A percentile compares a stretch with the other conserved stretches of the same genome.
Conservation (phyloP, 2,888 invertebrate genomes). For the Oscheius myriophilus region DNA sequence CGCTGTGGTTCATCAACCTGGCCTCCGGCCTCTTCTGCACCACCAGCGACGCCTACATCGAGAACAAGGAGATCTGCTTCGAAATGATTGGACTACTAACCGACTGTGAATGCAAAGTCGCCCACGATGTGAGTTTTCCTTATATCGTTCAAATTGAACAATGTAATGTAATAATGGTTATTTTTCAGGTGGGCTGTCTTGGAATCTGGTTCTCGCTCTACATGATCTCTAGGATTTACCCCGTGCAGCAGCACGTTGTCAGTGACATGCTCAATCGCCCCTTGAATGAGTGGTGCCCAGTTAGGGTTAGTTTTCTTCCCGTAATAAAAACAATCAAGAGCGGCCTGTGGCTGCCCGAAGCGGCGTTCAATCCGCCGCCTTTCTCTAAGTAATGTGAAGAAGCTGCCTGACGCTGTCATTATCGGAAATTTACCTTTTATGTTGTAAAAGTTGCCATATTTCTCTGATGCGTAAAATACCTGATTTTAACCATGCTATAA, state of each 20-base stretch:
- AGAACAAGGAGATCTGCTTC: slow-evolving; percentile 37
- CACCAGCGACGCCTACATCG: slow-evolving; percentile 32
- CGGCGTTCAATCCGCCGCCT: too few species aligned
- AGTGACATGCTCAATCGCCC: slow-evolving; percentile 26
- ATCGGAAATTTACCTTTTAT: too few species aligned
- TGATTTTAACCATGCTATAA: too few species aligned
- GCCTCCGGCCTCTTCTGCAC: slow-evolving; percentile 31
- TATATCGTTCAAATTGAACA: too few species aligned
- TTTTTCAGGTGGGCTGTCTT: slow-evolving; percentile 22
- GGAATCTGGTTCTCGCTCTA: slow-evolving; percentile 30
- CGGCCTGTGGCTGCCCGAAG: too few species aligned
- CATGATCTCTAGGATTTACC: slow-evolving; percentile 30
- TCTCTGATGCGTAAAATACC: too few species aligned
- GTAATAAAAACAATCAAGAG: too few species aligned
- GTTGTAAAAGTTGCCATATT: too few species aligned
- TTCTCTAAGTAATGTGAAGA: too few species aligned
- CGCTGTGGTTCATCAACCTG: slow-evolving; percentile 40
- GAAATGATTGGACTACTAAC: slow-evolving; percentile 35
- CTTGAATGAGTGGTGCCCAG: slow-evolving; percentile 42
- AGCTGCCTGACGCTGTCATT: too few species aligned
- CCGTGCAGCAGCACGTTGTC: slow-evolving; percentile 23
- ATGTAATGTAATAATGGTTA: background rate
- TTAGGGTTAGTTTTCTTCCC: slow-evolving; percentile 28
- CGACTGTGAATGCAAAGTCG: slow-evolving; percentile 33
- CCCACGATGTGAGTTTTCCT: slow-evolving; percentile 35